Evolutionary conservation across 2,113 vertebrate species (phyloP).

Genomic region (Xyliphius kryptos): DNA sequence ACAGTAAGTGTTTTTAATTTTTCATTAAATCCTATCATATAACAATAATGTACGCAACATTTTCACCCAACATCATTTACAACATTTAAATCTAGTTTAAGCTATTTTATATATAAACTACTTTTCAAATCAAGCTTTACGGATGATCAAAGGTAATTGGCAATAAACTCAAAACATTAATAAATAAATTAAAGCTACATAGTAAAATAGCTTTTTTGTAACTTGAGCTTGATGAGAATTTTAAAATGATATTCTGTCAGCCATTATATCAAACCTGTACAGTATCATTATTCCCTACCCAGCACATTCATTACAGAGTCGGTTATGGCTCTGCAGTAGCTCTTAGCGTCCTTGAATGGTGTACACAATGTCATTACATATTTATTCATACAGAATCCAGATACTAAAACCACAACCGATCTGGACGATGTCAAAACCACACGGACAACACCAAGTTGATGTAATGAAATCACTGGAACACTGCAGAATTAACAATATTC

Average conservation of each 20-base stretch:
- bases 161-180: no score
- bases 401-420: constrained; percentile 9
- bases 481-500: not conserved
- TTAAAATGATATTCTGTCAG: constrained; percentile 14
- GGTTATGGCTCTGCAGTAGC: constrained; percentile 14
- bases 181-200: no score
- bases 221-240: constrained; percentile 27
- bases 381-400: constrained; percentile 20
- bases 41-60: no score
- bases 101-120: no score
- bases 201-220: not conserved
- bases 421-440: no score
- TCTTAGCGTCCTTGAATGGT: constrained; percentile 21
- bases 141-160: no score
- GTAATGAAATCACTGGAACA: not conserved
- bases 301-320: constrained; percentile 33
- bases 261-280: constrained; percentile 15
- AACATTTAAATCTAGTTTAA: no score
- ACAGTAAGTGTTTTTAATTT: no score
- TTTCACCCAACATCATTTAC: no score
- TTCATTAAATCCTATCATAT: no score
- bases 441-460: no score
- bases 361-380: constrained; percentile 10
- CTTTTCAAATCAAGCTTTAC: no score
- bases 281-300: constrained; percentile 20